Evolutionary conservation across 2,888 invertebrate species (phyloP).

Genomic region (Vesta saturnalis): DNA sequence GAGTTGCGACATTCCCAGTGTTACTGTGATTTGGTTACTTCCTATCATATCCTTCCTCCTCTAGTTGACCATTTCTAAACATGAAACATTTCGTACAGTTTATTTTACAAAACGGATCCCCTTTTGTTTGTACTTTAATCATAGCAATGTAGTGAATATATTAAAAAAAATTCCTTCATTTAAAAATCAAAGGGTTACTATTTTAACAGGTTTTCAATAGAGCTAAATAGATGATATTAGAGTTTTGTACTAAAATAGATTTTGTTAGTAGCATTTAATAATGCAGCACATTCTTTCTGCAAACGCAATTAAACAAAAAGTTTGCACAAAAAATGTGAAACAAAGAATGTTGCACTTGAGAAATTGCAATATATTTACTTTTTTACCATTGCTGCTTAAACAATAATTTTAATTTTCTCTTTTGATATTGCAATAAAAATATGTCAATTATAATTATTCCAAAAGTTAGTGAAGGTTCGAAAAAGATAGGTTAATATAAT

Average conservation of each 20-base stretch:
- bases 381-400: too few relatives aligned
- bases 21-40: slow-evolving; percentile 49
- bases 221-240: too few relatives aligned
- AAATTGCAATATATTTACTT: too few relatives aligned
- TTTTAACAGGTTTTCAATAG: too few relatives aligned
- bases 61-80: not conserved
- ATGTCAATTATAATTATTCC: not conserved
- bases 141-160: not conserved
- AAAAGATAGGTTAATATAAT: not conserved
- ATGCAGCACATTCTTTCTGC: too few relatives aligned
- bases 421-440: not conserved
- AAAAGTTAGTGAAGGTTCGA: not conserved
- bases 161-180: too few relatives aligned
- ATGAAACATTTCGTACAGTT: not conserved
- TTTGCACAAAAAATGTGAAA: too few relatives aligned
- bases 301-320: too few relatives aligned
- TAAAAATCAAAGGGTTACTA: too few relatives aligned
- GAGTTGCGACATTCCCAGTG: slow-evolving; percentile 46
- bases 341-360: too few relatives aligned
- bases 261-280: too few relatives aligned
- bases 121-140: not conserved
- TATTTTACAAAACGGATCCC: not conserved
- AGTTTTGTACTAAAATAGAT: too few relatives aligned
- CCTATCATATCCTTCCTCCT: slow-evolving; percentile 25
- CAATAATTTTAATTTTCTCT: slow-evolving; percentile 1